Evolutionary conservation across 2,888 invertebrate genomes (phyloP).

Genomic region (Yponomeuta plumbellus): DNA sequence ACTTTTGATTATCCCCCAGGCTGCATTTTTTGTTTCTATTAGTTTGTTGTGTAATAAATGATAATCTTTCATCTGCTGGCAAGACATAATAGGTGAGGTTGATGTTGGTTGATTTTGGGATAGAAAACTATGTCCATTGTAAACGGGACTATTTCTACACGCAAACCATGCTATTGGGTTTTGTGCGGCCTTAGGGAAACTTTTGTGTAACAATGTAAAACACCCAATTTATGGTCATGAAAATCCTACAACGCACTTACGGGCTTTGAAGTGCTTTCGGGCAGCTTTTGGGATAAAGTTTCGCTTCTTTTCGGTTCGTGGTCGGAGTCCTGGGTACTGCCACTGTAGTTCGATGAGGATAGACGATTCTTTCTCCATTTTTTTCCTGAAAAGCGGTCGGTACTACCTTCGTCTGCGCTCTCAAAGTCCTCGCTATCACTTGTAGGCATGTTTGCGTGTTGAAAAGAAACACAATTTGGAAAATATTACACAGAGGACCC

Average conservation of each 20-base stretch:
- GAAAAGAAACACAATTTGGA: background rate
- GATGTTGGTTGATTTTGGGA: no score
- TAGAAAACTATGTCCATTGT: no score
- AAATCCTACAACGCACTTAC: background rate
- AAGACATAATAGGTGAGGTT: no score
- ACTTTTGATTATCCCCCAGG: no score
- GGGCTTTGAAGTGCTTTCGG: background rate
- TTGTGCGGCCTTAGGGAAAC: no score
- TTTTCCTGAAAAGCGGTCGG: constrained; percentile 46
- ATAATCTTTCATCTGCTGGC: no score
- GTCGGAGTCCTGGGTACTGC: constrained; percentile 47
- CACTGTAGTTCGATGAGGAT: constrained; percentile 63
- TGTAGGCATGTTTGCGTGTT: constrained; percentile 72
- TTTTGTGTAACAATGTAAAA: no score
- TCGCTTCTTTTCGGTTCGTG: constrained; percentile 29
- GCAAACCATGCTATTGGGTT: no score
- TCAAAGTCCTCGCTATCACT: constrained; percentile 87
- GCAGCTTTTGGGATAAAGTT: background rate
- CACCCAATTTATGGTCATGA: background rate
- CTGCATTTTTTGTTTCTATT: no score
- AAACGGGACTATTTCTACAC: no score
- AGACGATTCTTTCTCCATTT: constrained; percentile 54
- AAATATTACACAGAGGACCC: background rate
- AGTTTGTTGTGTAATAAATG: no score
- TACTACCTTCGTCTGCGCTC: constrained; percentile 84